These are phyloP conservation scores for Mormyrus iriodes DNA, from an alignment of 2,113 vertebrate species.

Conservation along the genomic window DNA sequence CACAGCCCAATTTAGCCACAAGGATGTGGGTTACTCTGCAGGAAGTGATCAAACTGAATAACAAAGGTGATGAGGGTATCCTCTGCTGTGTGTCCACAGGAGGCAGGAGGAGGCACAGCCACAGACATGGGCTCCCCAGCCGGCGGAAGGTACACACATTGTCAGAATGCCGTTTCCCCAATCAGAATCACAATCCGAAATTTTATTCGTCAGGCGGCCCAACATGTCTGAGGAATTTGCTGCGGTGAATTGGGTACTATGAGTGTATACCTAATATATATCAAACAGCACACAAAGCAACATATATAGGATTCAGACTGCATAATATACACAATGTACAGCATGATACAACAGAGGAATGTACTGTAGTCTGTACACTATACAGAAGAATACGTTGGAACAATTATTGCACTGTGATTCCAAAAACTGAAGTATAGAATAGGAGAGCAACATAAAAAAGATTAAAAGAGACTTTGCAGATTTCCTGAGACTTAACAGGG, in stretches of 20 bases:
- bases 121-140: neutral
- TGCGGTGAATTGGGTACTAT: neutral
- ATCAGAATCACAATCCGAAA: neutral
- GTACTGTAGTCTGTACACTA: neutral
- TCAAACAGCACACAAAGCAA: neutral
- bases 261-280: too few species aligned
- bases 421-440: neutral
- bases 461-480: neutral
- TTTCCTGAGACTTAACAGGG: neutral
- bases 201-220: neutral
- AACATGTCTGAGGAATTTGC: neutral
- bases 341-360: neutral
- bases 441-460: neutral
- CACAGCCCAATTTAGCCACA: neutral
- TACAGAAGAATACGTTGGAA: neutral
- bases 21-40: neutral
- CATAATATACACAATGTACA: neutral
- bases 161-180: neutral
- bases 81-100: conserved; percentile 17
- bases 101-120: neutral
- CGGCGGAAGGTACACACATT: conserved; percentile 31
- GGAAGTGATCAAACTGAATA: neutral
- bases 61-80: neutral
- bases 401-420: neutral
- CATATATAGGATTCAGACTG: neutral